Base-by-base conservation (phyloP, 2,888 invertebrate genomes). In the Orthosia gracilis region DNA sequence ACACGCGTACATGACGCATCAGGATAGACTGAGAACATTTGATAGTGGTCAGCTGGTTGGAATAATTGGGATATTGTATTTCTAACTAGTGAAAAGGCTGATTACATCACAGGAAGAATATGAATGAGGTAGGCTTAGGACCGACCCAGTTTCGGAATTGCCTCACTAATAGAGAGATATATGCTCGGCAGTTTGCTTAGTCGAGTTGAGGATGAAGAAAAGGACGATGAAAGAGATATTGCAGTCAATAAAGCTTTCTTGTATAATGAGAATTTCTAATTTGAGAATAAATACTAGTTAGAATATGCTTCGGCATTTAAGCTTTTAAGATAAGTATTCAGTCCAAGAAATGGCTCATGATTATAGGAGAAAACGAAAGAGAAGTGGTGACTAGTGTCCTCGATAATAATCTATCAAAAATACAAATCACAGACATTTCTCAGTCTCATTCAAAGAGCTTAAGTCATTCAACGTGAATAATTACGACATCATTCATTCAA, bases 1-100 rank as follows among this genome's bases (percentile, higher is more conserved):
- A 59, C 58, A 59, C 57, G 62, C 13, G 57, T 52, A 21, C 11
- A 50, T 79, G 80, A 79, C 73, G 59, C 58, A 59, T n/a, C 58
- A 13, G 45, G 47, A 52, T 26, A 23, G 50, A 80, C 59, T 50
- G 49, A 49, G 52, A 68, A 59, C 26, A 49, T 52, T 40, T 55
- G 61, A 13, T 5, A 2, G 9, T 45, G 26, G 26, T 75, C 26
- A 80, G 21, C 47, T 45, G 81, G 52, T 73, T 57, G 15, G 31
- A 50, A 58, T 63, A 2, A 73, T 45, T 49, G n/a, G 23, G 40
- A 40, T 18, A 52, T 61, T 31, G 13, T 18, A 26, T 26, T 76
- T 57, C 40, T n/a, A 17, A n/a, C n/a, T 52, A 2, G 52, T 52
- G 52, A 52, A 4, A 52, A 40, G 40, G 40, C 40, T 40, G 40